Evolutionary conservation across 2,797 vertebrate species (phyloP), one percentile per base, ranked within the genome.

Genomic region (Oryzias sinensis): DNA sequence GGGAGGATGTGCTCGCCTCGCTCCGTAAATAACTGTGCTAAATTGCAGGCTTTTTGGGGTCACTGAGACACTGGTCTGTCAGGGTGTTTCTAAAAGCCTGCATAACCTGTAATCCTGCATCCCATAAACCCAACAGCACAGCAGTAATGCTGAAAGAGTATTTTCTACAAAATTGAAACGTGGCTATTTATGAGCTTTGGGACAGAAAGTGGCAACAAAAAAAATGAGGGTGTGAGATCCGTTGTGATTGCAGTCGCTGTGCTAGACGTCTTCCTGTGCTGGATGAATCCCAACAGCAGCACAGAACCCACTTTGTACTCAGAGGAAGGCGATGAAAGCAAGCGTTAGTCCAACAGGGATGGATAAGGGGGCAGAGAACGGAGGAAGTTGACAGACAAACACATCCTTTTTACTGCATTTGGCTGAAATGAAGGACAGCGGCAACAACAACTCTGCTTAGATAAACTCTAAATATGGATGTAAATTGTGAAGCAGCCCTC

Each of bases 11-110:
- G 77, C 77, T 82, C 79, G 74, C 72, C 74, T 67, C 68, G 43
- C 67, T 80, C 77, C 80, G 80, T 79, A 90, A 89, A 88, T 87
- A 90, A 85, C 84, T 83, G 70, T 72, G 76, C 74, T 87, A 89
- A 87, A 87, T 88, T 87, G 81, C 78, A 72, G 81, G 82, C 82
- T 89, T 85, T 87, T 77, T 76, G 81, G 84, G 88, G 88, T 91
- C 89, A 90, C 77, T 81, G 74, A 77, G 78, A 85, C 77, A 76
- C 59, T 72, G 75, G 77, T 78, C 81, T 80, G 84, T 77, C 72
- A 72, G 77, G 75, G 81, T 86, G 81, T 87, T 83, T 91, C 77
- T 77, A 65, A 81, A 68, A 77, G 77, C 72, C 65, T 70, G 75
- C 75, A 79, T 83, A 88, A 82, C 78, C 82, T 79, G 76, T 88